Percentiles rank a stretch among this genome's conserved stretches.
Conservation (phyloP, 2,888 invertebrate species). For the Allolobophora icterica region DNA sequence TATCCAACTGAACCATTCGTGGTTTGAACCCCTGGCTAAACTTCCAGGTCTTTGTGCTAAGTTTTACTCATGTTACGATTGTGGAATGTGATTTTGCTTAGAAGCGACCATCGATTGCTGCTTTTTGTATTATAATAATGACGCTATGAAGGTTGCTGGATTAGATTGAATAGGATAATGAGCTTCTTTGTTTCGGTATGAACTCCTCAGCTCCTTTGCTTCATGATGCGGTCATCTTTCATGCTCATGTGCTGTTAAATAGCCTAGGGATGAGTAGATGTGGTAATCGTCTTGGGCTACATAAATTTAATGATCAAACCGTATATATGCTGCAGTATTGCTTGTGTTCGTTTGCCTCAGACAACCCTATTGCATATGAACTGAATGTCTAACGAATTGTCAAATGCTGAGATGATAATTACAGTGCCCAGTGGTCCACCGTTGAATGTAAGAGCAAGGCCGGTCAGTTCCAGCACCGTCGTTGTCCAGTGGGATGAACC, state of each 20-base stretch:
- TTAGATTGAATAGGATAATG: no score
- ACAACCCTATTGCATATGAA: conserved; percentile 20
- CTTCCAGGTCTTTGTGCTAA: no score
- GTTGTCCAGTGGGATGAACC: conserved; percentile 98
- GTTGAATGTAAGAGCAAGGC: conserved; percentile 88
- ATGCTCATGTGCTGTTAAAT: not conserved
- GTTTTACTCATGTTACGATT: no score
- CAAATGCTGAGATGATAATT: conserved; percentile 49
- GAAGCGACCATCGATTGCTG: no score
- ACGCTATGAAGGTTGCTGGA: no score
- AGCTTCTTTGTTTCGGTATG: not conserved
- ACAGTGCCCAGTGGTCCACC: conserved; percentile 95
- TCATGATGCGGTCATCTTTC: not conserved
- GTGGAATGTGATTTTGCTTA: no score
- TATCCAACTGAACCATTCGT: no score
- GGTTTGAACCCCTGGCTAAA: no score
- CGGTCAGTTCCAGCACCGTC: conserved; percentile 92
- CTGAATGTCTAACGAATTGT: conserved; percentile 26
- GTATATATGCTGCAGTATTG: not conserved
- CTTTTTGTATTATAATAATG: no score
- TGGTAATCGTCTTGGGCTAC: not conserved
- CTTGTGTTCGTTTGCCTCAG: not conserved
- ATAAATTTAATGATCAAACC: no score
- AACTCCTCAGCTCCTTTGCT: not conserved
- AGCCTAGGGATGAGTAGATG: not conserved